Base-by-base conservation (phyloP, 2,113 vertebrate genomes). In the Glaucomys volans region DNA sequence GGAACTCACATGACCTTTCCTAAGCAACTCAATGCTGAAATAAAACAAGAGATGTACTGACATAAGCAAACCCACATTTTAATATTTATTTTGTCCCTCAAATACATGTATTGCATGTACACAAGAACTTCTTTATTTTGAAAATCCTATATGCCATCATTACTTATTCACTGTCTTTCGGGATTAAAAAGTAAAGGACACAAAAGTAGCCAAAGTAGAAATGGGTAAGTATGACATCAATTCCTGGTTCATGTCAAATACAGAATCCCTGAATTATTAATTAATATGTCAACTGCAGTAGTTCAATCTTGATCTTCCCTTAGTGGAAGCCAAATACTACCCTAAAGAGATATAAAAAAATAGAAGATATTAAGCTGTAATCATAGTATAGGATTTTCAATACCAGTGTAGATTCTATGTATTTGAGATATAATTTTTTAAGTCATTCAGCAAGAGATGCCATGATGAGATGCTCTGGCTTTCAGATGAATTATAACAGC, bases 71-170 rank as follows among this genome's bases (percentile, higher is more conserved):
- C 24, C 22, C 10, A 50, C 44, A 93, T 54, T 86, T 92, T 69
- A 90, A 35, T 83, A 74, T 47, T 67, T 74, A 93, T 82, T 50
- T 85, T 76, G 57, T 18, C 44, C 32, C 37, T 89, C 22, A 77
- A 64, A n/a, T 62, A 88, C 11, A 47, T 62, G 40, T 40, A 81
- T 81, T 91, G 11, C 59, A 42, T 37, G 28, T 64, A 50, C 24
- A 72, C 24, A 83, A 90, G 50, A 95, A 32, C 9, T 57, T 95
- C 24, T 32, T 80, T 94, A 91, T 90, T 88, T 74, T 87, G 50
- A 85, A 85, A 97, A 84, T 79, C 4, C 74, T 88, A 2, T 62
- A 82, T 7, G 57, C 7, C 30, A 66, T 20, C 47, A 80, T 52
- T 76, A 88, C 64, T 69, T 94, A 71, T 83, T 84, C 28, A 83